These are phyloP conservation scores for Ormyrus pomaceus DNA, from an alignment of 2,888 invertebrate genomes.

Conservation along the genomic window DNA sequence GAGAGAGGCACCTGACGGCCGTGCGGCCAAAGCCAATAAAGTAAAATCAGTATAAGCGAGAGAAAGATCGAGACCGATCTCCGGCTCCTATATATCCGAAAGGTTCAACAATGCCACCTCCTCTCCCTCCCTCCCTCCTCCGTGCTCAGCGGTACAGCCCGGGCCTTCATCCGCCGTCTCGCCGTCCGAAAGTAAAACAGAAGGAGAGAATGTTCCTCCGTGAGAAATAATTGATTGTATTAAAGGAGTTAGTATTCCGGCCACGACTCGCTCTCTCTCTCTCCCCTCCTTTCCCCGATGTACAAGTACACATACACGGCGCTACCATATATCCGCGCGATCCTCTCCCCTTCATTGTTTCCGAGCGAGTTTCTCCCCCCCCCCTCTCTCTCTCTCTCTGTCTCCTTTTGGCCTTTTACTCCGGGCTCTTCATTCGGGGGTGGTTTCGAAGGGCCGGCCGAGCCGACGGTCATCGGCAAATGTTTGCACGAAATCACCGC, in stretches of 20 bases:
- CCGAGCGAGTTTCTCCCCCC: neutral
- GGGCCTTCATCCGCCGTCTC: neutral
- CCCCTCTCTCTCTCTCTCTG: neutral
- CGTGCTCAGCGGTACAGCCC: neutral
- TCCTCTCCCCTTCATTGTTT: constrained; percentile 28
- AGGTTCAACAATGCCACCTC: constrained; percentile 6
- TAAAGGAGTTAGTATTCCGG: constrained; percentile 73
- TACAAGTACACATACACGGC: constrained; percentile 53
- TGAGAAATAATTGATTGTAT: constrained; percentile 74
- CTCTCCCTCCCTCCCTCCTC: neutral
- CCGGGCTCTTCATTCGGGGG: neutral
- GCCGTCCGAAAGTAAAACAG: constrained; percentile 67
- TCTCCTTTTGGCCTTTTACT: constrained; percentile 29
- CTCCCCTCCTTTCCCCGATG: constrained; percentile 58
- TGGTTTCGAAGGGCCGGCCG: constrained; percentile 28
- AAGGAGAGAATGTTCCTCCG: constrained; percentile 67
- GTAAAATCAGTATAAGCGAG: constrained; percentile 18
- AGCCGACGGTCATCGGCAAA: constrained; percentile 65
- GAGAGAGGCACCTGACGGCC: neutral
- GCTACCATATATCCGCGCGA: constrained; percentile 18
- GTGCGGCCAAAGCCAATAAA: constrained; percentile 5
- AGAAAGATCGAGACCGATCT: neutral
- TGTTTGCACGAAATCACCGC: constrained; percentile 70
- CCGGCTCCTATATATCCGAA: neutral
- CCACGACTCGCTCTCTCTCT: constrained; percentile 67